These are phyloP conservation scores for Leptopilina boulardi DNA, from an alignment of 1,140 invertebrate species.

Conservation along the genomic window DNA sequence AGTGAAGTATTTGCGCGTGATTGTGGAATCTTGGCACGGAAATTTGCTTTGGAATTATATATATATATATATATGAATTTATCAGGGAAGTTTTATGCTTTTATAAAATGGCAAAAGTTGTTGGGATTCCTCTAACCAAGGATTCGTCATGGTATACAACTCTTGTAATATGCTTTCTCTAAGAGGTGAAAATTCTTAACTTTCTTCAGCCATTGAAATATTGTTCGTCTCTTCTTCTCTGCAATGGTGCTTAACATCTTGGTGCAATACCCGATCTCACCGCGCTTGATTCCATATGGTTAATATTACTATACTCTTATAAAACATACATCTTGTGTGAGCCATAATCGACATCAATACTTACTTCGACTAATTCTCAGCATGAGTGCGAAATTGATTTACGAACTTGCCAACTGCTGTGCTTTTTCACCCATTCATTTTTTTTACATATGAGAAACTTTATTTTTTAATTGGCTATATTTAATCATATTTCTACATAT, in stretches of 20 bases:
- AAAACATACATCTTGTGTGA: conserved; percentile 23
- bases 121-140: conserved; percentile 48
- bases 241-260: conserved; percentile 55
- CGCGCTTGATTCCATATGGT: conserved; percentile 32
- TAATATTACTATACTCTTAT: neutral
- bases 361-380: neutral
- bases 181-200: conserved; percentile 72
- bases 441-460: neutral
- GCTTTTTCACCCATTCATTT: neutral
- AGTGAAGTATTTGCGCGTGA: neutral
- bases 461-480: neutral
- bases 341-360: neutral
- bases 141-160: conserved; percentile 60
- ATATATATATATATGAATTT: neutral
- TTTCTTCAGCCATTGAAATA: conserved; percentile 69
- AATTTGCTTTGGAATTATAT: conserved; percentile 16
- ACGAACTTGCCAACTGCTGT: neutral
- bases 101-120: conserved; percentile 28
- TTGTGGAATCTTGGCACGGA: conserved; percentile 5
- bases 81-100: conserved; percentile 19
- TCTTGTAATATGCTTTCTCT: conserved; percentile 70
- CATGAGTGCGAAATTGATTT: conserved; percentile 15
- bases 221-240: conserved; percentile 53
- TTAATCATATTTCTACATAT: neutral
- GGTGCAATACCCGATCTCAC: neutral